Conservation (phyloP, 1,140 invertebrate species). For the Pinna nobilis region DNA sequence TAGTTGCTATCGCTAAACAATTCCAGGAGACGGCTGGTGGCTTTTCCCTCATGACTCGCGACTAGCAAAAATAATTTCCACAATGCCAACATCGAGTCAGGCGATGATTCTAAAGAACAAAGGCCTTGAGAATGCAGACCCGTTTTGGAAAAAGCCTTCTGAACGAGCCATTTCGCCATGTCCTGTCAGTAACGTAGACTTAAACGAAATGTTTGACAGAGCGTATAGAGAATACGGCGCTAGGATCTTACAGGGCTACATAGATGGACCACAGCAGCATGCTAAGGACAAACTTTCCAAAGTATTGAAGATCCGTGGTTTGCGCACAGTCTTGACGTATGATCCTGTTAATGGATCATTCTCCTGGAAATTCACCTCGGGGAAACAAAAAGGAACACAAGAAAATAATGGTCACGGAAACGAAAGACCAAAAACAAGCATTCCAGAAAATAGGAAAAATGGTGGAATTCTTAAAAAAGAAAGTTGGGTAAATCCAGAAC, state of each 20-base stretch:
- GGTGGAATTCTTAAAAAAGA: too few species aligned
- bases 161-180: background rate
- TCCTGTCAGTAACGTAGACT: constrained; percentile 16
- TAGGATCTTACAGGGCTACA: background rate
- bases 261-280: constrained; percentile 11
- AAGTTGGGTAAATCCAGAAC: too few species aligned
- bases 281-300: background rate
- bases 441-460: too few species aligned
- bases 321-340: constrained; percentile 15
- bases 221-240: background rate
- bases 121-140: background rate
- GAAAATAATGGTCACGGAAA: background rate
- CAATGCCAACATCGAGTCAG: constrained; percentile 41
- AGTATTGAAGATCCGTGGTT: constrained; percentile 21
- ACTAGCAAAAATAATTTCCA: background rate
- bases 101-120: constrained; percentile 29
- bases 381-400: too few species aligned
- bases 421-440: background rate
- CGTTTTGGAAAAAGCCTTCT: background rate
- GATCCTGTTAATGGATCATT: background rate
- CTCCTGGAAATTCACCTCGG: background rate
- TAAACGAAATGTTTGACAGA: constrained; percentile 28
- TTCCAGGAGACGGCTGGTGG: background rate
- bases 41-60: background rate
- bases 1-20: background rate